These are phyloP conservation scores for Mesochorus sp. DNA, from an alignment of 2,888 invertebrate species.

Conservation along the genomic window DNA sequence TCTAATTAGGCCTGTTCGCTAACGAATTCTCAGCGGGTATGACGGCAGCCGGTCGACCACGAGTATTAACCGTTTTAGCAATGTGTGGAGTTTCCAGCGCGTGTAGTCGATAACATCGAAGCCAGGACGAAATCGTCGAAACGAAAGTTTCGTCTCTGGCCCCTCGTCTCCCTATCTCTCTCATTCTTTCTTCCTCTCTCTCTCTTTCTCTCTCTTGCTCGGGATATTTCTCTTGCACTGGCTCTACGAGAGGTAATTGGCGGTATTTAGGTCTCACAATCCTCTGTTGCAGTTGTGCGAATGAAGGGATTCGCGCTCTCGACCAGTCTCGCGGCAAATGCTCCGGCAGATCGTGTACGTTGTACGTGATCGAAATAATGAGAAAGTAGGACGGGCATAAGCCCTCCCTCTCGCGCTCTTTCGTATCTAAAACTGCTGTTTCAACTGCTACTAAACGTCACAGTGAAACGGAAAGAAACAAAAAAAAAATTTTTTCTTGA, in stretches of 20 bases:
- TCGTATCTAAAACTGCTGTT: slow-evolving; percentile 7
- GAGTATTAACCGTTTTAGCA: slow-evolving; percentile 42
- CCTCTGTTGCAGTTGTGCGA: slow-evolving; percentile 63
- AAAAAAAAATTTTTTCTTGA: slow-evolving; percentile 24
- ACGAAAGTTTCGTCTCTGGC: slow-evolving; percentile 38
- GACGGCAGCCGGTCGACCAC: slow-evolving; percentile 5
- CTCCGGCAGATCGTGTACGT: slow-evolving; percentile 51
- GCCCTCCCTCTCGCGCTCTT: slow-evolving; percentile 15
- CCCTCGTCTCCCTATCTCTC: not conserved
- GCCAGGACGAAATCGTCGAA: slow-evolving; percentile 33
- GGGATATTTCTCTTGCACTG: slow-evolving; percentile 36
- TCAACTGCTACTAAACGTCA: not conserved
- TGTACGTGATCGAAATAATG: slow-evolving; percentile 67
- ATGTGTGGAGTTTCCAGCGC: slow-evolving; percentile 4
- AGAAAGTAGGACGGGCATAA: slow-evolving; percentile 56
- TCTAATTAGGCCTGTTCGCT: slow-evolving; percentile 53
- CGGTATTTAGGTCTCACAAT: slow-evolving; percentile 69
- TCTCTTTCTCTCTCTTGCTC: slow-evolving; percentile 7
- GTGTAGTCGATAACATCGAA: slow-evolving; percentile 43
- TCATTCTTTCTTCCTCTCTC: slow-evolving; percentile 1
- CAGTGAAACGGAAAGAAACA: not conserved
- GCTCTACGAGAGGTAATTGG: slow-evolving; percentile 66
- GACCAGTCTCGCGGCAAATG: slow-evolving; percentile 37
- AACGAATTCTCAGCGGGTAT: slow-evolving; percentile 46
- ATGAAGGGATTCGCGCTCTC: slow-evolving; percentile 22